These are phyloP conservation scores for Daktulosphaira vitifoliae DNA, from an alignment of 1,140 invertebrate genomes.

Conservation along the genomic window DNA sequence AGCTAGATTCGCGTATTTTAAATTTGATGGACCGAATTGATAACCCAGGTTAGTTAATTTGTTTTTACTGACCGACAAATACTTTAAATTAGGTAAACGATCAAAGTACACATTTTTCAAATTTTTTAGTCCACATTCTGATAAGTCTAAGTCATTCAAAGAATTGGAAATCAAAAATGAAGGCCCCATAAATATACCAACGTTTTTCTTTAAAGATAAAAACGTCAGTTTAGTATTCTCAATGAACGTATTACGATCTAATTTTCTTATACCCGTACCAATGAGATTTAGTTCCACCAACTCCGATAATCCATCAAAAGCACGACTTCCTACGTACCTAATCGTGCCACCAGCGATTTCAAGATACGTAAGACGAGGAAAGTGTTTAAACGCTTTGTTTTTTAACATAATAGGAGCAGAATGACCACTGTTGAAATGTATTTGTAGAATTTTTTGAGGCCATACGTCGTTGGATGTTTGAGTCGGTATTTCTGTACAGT, in stretches of 20 bases:
- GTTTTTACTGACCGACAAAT: constrained; percentile 2
- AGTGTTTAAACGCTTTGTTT: constrained; percentile 11
- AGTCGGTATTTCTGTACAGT: constrained; percentile 13
- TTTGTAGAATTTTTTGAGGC: constrained; percentile 6
- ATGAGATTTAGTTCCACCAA: constrained; percentile 1
- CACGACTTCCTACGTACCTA: background rate
- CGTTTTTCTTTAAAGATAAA: background rate
- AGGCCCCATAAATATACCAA: background rate
- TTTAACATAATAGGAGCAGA: constrained; percentile 1
- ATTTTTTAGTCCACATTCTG: background rate
- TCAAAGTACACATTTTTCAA: constrained; percentile 5
- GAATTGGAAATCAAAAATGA: constrained; percentile 14
- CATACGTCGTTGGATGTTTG: background rate
- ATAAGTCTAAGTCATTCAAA: constrained; percentile 5
- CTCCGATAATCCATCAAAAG: constrained; percentile 11
- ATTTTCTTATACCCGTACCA: background rate
- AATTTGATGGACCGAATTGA: constrained; percentile 1
- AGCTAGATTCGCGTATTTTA: constrained; percentile 2
- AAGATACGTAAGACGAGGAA: constrained; percentile 3
- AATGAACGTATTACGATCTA: background rate
- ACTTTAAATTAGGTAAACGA: background rate
- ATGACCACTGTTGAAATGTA: background rate
- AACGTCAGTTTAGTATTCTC: constrained; percentile 9
- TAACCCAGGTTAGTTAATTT: background rate
- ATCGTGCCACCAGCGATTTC: background rate